Conservation (phyloP, 2,888 invertebrate genomes). For the Oscheius onirici region DNA sequence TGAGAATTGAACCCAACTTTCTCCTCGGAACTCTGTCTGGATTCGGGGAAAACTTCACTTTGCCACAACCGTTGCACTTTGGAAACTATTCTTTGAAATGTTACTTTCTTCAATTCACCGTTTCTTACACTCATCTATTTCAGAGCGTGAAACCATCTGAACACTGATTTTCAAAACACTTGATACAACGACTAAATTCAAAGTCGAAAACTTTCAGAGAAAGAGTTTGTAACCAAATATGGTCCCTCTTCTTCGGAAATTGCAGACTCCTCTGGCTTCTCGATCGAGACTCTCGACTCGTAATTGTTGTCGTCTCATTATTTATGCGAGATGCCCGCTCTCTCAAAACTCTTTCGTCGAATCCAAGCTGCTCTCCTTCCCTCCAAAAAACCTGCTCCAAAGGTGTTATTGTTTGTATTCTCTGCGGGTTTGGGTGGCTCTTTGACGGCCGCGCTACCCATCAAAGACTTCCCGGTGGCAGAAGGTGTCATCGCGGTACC, state of each 20-base stretch:
- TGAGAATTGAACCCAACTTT: too few relatives aligned
- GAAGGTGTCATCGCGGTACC: neutral
- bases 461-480: slow-evolving; percentile 9
- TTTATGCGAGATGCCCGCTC: slow-evolving; percentile 25
- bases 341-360: slow-evolving; percentile 18
- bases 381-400: neutral
- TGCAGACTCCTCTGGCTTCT: neutral
- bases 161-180: too few relatives aligned
- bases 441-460: neutral
- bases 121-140: too few relatives aligned
- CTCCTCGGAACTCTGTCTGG: too few relatives aligned
- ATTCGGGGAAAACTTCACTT: too few relatives aligned
- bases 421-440: neutral
- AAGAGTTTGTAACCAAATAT: neutral
- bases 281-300: neutral
- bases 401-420: slow-evolving; percentile 6
- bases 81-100: too few relatives aligned
- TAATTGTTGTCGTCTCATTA: slow-evolving; percentile 31
- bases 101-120: too few relatives aligned
- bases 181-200: too few relatives aligned
- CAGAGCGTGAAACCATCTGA: too few relatives aligned
- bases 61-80: too few relatives aligned
- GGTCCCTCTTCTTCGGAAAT: slow-evolving; percentile 19
- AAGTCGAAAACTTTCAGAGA: neutral
- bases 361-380: slow-evolving; percentile 12